phyloP scores from a whole-genome alignment of 2,113 vertebrate genomes.

The Sterrhoptilus dennistouni region DNA sequence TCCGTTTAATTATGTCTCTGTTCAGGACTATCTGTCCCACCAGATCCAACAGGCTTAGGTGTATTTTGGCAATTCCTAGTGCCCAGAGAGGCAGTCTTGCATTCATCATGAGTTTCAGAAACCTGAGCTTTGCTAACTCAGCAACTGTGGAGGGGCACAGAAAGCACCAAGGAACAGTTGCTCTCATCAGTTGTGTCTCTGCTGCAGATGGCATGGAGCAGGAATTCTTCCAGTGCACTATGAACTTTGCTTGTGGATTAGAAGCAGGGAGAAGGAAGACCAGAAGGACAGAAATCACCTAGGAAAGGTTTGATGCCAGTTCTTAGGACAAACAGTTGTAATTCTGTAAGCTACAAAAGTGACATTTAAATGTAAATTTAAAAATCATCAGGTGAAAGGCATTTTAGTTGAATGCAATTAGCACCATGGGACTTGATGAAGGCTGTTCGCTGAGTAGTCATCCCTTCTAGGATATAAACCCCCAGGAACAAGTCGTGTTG shows the following conservation, averaged over 20 bases:
- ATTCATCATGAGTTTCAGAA: background rate
- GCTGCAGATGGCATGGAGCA: background rate
- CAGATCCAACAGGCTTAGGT: background rate
- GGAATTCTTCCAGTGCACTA: background rate
- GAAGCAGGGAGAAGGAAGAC: background rate
- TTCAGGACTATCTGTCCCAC: background rate
- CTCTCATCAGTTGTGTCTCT: background rate
- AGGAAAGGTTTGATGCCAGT: background rate
- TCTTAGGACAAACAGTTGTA: background rate
- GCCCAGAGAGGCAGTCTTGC: background rate
- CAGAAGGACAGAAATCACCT: background rate
- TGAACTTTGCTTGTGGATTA: background rate
- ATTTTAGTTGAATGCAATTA: slow-evolving; percentile 10
- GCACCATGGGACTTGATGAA: background rate
- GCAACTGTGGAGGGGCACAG: background rate
- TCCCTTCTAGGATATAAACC: background rate
- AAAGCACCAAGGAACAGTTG: background rate
- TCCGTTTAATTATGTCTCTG: background rate
- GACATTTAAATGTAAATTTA: background rate
- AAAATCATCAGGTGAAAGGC: background rate
- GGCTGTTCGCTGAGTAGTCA: rapidly evolving
- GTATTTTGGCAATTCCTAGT: background rate
- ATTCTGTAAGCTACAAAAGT: background rate
- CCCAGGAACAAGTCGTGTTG: background rate
- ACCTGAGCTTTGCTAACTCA: background rate